Conservation (phyloP, 2,888 invertebrate genomes). For the Cataglyphis cursor region DNA sequence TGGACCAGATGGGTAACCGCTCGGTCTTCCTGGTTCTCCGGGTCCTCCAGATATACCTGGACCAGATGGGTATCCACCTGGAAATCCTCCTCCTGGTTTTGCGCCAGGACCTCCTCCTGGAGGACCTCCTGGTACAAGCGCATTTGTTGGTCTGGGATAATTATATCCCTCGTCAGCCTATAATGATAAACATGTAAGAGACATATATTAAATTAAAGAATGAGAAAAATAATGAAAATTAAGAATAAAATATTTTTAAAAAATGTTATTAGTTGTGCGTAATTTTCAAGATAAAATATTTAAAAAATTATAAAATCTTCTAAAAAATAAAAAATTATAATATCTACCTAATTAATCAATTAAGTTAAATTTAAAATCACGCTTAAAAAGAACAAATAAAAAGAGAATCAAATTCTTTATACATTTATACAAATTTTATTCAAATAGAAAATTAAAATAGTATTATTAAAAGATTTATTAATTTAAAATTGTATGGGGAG, state of each 20-base stretch:
- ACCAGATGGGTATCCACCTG: constrained; percentile 72
- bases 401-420: not conserved
- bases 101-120: constrained; percentile 55
- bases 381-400: not conserved
- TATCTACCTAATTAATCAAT: not conserved
- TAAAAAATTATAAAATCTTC: not conserved
- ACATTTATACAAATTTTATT: not conserved
- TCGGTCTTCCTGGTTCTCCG: constrained; percentile 66
- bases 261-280: not conserved
- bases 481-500: not conserved
- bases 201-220: not conserved
- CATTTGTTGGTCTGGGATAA: constrained; percentile 91
- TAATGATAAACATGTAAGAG: not conserved
- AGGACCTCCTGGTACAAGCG: constrained; percentile 85
- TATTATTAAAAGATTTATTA: not conserved
- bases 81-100: constrained; percentile 65
- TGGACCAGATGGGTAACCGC: constrained; percentile 69
- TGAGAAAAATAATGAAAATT: not conserved
- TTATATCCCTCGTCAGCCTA: constrained; percentile 92
- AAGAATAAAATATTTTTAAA: not conserved
- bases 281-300: not conserved
- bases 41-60: constrained; percentile 70
- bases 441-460: not conserved
- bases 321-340: not conserved
- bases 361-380: not conserved